Evolutionary conservation across 35 echinoderm and acorn worm species (phyloP), one percentile per base, ranked within the genome.

Genomic region (Acanthaster planci): DNA sequence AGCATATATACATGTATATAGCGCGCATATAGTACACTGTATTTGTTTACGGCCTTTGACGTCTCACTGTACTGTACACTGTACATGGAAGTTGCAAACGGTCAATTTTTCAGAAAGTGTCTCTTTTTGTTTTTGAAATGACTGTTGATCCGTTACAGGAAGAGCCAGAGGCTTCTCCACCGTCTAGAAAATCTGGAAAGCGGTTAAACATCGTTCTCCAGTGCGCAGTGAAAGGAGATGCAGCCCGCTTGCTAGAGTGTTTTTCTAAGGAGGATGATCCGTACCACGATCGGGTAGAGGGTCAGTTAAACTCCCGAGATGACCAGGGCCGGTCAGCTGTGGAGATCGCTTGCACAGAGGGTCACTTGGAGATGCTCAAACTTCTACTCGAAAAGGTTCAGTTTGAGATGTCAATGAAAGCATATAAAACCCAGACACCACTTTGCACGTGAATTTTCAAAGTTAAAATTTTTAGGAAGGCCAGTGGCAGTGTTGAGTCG

Each of bases 231-330:
- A 93, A 51, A 56, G 91, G 91, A 12, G 92, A 97, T 39, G 51
- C 85, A 22, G 55, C 80, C 16, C 83, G 88, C 50, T 64, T 97
- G 36, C 95, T 91, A 75, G 91, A 97, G 27, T 93, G 91, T 54
- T 93, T 91, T 82, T 57, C 87, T 0, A 93, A 97, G 77, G 95
- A 97, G 82, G 91, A 93, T 16, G 87, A 97, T 59, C 95, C 95
- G 15, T 97, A 93, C 76, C 85, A 90, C 58, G 95, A 88, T n/a
- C 84, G 87, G 38, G 82, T 97, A 22, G 86, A 93, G n/a, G 85
- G 86, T n/a, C 88, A 90, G 55, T 52, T 97, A 12, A 93, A 93
- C 67, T 90, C 80, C 31, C 68, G 53, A 23, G 95, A 97, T 52
- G 91, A 93, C 30, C 88, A 88, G 79, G 95, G 91, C 7, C 53